These are phyloP conservation scores for Zhengitettix transpicula DNA, from an alignment of 2,888 invertebrate genomes.

Conservation along the genomic window DNA sequence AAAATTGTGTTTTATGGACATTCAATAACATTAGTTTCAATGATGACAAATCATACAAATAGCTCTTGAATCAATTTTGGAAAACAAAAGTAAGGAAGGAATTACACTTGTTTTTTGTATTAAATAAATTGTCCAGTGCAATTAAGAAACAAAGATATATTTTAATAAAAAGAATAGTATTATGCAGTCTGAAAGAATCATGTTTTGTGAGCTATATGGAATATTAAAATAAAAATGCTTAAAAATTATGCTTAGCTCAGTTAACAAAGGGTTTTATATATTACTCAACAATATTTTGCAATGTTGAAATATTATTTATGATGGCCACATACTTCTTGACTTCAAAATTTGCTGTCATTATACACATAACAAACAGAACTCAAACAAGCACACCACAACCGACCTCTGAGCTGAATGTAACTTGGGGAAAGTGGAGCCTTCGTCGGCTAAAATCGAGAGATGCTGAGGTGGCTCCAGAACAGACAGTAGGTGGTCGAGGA, in stretches of 20 bases:
- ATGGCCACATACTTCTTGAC: not conserved
- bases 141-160: too few species aligned
- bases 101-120: too few species aligned
- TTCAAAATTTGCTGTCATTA: not conserved
- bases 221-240: not conserved
- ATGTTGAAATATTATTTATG: constrained; percentile 3
- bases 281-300: not conserved
- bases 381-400: constrained; percentile 68
- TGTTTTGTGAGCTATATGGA: not conserved
- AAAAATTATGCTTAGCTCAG: not conserved
- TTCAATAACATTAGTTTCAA: too few species aligned
- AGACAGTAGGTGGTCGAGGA: constrained; percentile 30
- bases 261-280: not conserved
- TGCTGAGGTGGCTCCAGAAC: constrained; percentile 41
- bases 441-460: constrained; percentile 31
- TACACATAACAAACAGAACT: not conserved
- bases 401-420: constrained; percentile 82
- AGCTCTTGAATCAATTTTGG: too few species aligned
- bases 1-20: too few species aligned
- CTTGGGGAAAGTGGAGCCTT: constrained; percentile 58
- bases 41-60: too few species aligned
- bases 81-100: too few species aligned
- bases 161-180: not conserved
- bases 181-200: not conserved
- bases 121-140: too few species aligned